phyloP scores from a whole-genome alignment of 2,888 invertebrate genomes.

The Ophion ventricosus region DNA sequence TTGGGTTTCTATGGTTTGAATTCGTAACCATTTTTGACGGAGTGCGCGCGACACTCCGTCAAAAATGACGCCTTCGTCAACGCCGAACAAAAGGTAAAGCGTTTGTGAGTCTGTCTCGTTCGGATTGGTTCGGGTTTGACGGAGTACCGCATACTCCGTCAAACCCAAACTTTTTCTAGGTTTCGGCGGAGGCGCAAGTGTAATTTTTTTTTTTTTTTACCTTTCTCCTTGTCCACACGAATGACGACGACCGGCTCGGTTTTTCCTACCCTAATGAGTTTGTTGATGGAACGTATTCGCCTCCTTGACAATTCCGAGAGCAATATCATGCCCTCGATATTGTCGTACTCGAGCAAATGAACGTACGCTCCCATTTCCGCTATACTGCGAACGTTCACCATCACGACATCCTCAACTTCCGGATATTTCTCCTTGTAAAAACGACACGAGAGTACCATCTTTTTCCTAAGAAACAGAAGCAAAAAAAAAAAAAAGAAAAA shows the following conservation, averaged over 20 bases:
- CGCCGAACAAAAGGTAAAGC: no score
- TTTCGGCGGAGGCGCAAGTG: no score
- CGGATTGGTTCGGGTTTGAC: no score
- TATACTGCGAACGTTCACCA: conserved; percentile 99
- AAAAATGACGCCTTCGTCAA: no score
- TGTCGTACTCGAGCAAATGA: conserved; percentile 98
- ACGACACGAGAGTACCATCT: conserved; percentile 97
- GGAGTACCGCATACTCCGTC: no score
- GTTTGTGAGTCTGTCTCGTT: no score
- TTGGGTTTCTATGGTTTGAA: no score
- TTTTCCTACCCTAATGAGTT: conserved; percentile 98
- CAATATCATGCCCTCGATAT: conserved; percentile 99
- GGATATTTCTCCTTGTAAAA: conserved; percentile 99
- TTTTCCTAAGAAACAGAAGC: conserved; percentile 79
- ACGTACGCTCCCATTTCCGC: conserved; percentile 99
- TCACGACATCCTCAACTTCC: conserved; percentile 99
- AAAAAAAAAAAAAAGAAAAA: conserved; percentile 8
- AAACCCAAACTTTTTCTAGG: not conserved
- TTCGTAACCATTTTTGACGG: no score
- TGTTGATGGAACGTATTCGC: conserved; percentile 99
- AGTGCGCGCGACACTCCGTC: no score
- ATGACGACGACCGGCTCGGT: conserved; percentile 99
- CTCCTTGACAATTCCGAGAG: conserved; percentile 98
- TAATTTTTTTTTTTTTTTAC: conserved; percentile 84
- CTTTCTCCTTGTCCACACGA: conserved; percentile 99